These are phyloP conservation scores for Dendroctonus ponderosae DNA, from an alignment of 1,140 invertebrate species.

Conservation along the genomic window DNA sequence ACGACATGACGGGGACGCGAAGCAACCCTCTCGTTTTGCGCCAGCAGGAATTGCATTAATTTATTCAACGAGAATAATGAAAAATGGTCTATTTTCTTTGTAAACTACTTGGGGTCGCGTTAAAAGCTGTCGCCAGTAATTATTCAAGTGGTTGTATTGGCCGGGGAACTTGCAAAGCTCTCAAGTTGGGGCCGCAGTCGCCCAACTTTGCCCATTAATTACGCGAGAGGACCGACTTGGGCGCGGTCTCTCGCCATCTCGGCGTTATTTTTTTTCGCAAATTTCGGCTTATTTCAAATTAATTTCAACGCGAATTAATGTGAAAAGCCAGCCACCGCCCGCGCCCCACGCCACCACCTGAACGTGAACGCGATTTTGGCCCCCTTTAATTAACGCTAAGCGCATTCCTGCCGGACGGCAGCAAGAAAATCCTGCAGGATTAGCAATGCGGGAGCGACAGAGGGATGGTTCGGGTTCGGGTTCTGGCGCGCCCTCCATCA, in stretches of 20 bases:
- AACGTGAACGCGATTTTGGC: too few species aligned
- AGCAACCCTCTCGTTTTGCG: not conserved
- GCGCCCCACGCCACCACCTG: too few species aligned
- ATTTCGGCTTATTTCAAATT: slow-evolving; percentile 29
- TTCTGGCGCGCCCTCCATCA: too few species aligned
- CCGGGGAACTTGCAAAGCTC: slow-evolving; percentile 46
- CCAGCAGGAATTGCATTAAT: slow-evolving; percentile 35
- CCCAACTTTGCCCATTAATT: slow-evolving; percentile 48
- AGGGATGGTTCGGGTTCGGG: too few species aligned
- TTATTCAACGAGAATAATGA: slow-evolving; percentile 38
- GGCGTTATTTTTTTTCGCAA: slow-evolving; percentile 15
- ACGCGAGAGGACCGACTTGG: slow-evolving; percentile 40
- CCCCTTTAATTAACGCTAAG: too few species aligned
- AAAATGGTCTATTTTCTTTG: slow-evolving; percentile 47
- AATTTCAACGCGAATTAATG: slow-evolving; percentile 37
- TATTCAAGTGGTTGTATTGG: slow-evolving; percentile 47
- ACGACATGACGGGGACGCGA: too few species aligned
- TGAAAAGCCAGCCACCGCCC: slow-evolving; percentile 7
- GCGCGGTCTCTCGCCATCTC: slow-evolving; percentile 25
- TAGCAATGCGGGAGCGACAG: too few species aligned
- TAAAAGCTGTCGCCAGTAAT: slow-evolving; percentile 47
- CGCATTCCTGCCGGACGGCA: too few species aligned
- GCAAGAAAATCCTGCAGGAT: too few species aligned
- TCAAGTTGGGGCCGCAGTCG: slow-evolving; percentile 42
- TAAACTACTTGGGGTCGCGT: slow-evolving; percentile 45